Evolutionary conservation across 2,888 invertebrate species (phyloP), one percentile per base, ranked within the genome.

Genomic region (Lysandra bellargus): DNA sequence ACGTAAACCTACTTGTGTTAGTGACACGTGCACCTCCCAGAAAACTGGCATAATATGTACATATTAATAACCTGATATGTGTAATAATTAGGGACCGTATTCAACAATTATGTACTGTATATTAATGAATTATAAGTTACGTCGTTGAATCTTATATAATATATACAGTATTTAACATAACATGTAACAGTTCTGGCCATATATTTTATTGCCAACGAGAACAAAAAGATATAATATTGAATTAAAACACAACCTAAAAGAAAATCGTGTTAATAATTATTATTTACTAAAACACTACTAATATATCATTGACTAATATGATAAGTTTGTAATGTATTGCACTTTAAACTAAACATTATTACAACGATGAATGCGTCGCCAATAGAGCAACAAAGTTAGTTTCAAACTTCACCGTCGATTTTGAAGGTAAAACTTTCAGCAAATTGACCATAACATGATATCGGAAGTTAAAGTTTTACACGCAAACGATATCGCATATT

Each of bases 371-470:
- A 69, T 33, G 17, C 69, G 69, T 9, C 33, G 69, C 33, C 69
- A 69, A 69, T 69, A 5, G 69, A 69, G 69, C 69, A 37, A 69
- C 69, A 69, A 69, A 69, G 69, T 69, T 69, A 2, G 33, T 33
- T 57, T 69, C 33, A 14, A 69, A 69, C 69, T 37, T 4, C 37
- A 37, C 14, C 69, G 14, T 37, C 69, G 33, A 69, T 69, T 69
- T 69, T 37, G 69, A 69, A 69, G 33, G 69, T 17, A 6, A 37
- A 69, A 69, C 69, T 69, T 69, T 14, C 69, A 69, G 69, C 33
- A 76, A 76, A 53, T 76, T 76, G 76, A 57, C 76, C 76, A 53
- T 30, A 74, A 74, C 44, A 76, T 53, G 33, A 69, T 69, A 69
- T 69, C 69, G 23, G 76, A 30, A 49, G 76, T 53, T 33, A 30